Conservation (phyloP, 1,140 invertebrate genomes). For the Brachionus manjavacas region DNA sequence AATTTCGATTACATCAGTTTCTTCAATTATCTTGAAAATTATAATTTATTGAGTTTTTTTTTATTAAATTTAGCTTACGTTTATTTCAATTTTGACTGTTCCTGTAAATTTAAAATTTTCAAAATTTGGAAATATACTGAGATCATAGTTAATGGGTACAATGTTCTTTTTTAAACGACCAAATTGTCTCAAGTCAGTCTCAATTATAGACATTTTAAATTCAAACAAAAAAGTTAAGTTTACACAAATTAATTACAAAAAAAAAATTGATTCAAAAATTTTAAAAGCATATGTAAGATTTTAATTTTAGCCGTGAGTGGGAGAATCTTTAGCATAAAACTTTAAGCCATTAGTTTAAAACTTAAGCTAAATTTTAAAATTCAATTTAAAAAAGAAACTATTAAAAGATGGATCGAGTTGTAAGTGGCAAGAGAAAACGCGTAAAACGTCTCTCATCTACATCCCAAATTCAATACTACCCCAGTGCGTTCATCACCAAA, state of each 20-base stretch:
- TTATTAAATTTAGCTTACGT: background rate
- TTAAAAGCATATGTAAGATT: background rate
- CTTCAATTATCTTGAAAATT: background rate
- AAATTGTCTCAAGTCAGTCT: background rate
- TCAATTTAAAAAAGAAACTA: background rate
- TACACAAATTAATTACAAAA: background rate
- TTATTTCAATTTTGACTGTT: background rate
- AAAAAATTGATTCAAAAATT: background rate
- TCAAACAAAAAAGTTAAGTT: constrained; percentile 16
- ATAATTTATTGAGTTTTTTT: background rate
- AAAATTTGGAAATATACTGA: background rate
- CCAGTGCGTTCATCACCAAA: constrained; percentile 20
- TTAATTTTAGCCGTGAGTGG: background rate
- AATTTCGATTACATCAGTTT: background rate
- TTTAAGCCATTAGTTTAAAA: constrained; percentile 7
- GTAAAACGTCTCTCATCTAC: constrained; percentile 40
- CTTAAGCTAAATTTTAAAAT: background rate
- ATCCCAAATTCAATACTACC: constrained; percentile 11
- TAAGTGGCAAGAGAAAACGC: background rate
- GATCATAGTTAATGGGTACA: background rate
- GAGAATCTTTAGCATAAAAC: background rate
- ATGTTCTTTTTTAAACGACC: background rate
- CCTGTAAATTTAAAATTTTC: background rate
- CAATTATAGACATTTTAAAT: background rate
- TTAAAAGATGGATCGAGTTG: constrained; percentile 9